Percentiles rank a stretch among this genome's conserved stretches.
phyloP scores from a whole-genome alignment of 2,797 vertebrate genomes.

The Paedocypris micromegethes region DNA sequence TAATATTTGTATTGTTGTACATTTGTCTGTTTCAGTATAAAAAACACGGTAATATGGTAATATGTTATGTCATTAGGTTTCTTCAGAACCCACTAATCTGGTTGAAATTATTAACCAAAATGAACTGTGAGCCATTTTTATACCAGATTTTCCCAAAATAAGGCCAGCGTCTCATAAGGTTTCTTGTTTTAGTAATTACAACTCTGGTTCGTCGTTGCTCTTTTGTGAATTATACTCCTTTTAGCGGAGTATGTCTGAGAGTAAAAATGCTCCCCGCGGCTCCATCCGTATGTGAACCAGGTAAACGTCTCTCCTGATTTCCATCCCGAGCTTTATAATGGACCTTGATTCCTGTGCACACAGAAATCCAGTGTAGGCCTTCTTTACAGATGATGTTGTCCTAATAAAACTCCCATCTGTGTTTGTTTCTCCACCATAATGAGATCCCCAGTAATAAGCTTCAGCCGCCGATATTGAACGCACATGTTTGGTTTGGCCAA shows the following conservation, averaged over 20 bases:
- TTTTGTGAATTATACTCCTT: too few relatives aligned
- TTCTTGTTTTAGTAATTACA: too few relatives aligned
- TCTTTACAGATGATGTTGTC: slow-evolving; percentile 23
- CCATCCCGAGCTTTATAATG: neutral
- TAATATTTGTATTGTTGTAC: too few relatives aligned
- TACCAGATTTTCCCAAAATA: too few relatives aligned
- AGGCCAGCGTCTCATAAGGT: too few relatives aligned
- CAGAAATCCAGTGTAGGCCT: neutral
- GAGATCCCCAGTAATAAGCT: slow-evolving; percentile 26
- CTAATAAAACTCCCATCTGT: slow-evolving; percentile 28
- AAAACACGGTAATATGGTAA: too few relatives aligned
- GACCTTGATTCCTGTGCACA: slow-evolving; percentile 1
- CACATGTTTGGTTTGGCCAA: slow-evolving; percentile 16
- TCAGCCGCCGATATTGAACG: slow-evolving; percentile 22
- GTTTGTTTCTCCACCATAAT: slow-evolving; percentile 28
- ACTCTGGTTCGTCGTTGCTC: too few relatives aligned
- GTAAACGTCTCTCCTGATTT: slow-evolving; percentile 5
- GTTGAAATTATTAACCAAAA: too few relatives aligned
- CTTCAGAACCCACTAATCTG: too few relatives aligned
- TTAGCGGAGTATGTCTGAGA: neutral
- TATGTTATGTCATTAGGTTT: too few relatives aligned
- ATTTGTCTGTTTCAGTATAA: too few relatives aligned
- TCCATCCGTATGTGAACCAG: neutral
- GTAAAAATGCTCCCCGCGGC: neutral
- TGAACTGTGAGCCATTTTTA: too few relatives aligned